A percentile compares a stretch with the other conserved stretches of the same genome.
Evolutionary conservation across 2,797 vertebrate genomes (phyloP).

Genomic region (Gymnothorax javanicus): DNA sequence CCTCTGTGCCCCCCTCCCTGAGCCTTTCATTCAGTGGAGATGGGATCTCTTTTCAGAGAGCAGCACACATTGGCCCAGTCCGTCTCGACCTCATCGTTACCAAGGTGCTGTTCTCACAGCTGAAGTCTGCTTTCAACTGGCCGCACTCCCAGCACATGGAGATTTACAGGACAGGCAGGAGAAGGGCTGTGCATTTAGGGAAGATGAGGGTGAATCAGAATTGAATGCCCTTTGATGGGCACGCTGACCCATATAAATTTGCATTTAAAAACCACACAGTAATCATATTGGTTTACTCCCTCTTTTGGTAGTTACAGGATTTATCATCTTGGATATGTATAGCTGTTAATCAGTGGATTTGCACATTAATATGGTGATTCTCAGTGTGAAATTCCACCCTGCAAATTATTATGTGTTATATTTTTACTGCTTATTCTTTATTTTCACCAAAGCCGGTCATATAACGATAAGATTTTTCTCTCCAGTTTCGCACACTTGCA

Average conservation of each 20-base stretch:
- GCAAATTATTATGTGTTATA: not conserved
- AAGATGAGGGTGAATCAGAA: not conserved
- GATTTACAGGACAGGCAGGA: not conserved
- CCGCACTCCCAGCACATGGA: constrained; percentile 24
- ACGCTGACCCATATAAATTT: not conserved
- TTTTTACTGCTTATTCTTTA: not conserved
- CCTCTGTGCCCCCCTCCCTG: not conserved
- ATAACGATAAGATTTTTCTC: too few species aligned
- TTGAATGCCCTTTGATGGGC: not conserved
- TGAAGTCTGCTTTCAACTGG: not conserved
- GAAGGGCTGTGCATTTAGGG: not conserved
- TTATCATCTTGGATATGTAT: not conserved
- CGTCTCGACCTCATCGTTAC: constrained; percentile 27
- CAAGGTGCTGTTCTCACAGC: constrained; percentile 19
- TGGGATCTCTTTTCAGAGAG: constrained; percentile 33
- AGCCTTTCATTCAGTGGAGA: constrained; percentile 41
- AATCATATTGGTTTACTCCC: not conserved
- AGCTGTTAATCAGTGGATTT: not conserved
- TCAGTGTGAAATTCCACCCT: not conserved
- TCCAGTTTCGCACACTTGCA: not conserved
- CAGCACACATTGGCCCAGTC: not conserved
- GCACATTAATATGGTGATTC: not conserved
- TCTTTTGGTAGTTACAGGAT: not conserved
- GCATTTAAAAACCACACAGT: not conserved
- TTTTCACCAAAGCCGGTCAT: not conserved